phyloP scores from a whole-genome alignment of 2,888 invertebrate species.

The Drosophila percnosoma region DNA sequence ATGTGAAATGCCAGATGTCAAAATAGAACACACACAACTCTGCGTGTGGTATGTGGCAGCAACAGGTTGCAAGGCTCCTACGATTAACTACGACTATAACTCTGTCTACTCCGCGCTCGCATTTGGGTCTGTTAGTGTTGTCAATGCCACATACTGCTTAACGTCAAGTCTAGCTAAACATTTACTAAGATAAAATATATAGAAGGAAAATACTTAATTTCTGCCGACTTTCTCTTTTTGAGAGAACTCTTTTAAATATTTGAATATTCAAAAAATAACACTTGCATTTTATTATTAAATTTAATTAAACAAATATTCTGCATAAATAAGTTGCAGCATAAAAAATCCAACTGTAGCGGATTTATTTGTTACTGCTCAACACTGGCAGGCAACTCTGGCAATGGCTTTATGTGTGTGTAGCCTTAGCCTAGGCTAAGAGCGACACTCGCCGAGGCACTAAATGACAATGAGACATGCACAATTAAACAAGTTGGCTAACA shows the following conservation, averaged over 20 bases:
- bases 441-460: constrained; percentile 49
- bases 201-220: too few relatives aligned
- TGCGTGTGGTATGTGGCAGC: too few relatives aligned
- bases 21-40: too few relatives aligned
- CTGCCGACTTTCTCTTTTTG: not conserved
- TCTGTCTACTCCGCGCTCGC: too few relatives aligned
- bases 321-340: not conserved
- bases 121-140: too few relatives aligned
- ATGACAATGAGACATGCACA: constrained; percentile 73
- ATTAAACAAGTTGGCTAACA: constrained; percentile 64
- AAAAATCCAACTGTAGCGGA: not conserved
- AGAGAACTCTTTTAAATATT: not conserved
- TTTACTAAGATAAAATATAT: too few relatives aligned
- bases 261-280: too few relatives aligned
- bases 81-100: too few relatives aligned
- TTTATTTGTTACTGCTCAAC: not conserved
- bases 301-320: not conserved
- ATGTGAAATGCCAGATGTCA: too few relatives aligned
- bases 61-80: too few relatives aligned
- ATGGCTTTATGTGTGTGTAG: not conserved
- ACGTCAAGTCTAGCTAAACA: too few relatives aligned
- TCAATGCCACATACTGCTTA: too few relatives aligned
- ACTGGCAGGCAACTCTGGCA: not conserved
- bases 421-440: constrained; percentile 7
- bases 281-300: not conserved